Base-by-base conservation (phyloP, 2,797 vertebrate genomes). In the Lagorchestes hirsutus region DNA sequence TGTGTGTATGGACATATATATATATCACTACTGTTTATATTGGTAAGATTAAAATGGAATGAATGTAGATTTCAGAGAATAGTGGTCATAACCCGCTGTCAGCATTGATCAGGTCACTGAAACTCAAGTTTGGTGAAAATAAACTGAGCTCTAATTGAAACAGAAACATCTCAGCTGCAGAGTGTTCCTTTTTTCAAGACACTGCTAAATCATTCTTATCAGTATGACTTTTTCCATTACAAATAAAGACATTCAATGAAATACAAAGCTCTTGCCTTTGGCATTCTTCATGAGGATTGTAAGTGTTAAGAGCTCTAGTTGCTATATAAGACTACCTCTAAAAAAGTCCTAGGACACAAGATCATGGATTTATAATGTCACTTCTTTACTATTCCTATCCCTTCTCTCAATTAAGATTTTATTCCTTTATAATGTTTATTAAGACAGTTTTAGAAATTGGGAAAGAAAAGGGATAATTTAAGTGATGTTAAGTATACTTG, bases 121-220 rank as follows among this genome's bases (percentile, higher is more conserved):
- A 92, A 55, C 93, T 91, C 27, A 0, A 55, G 54, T 74, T 55
- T 55, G 62, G 55, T 46, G 31, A 90, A 91, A 28, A n/a, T n/a
- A 94, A 95, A 93, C 5, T 59, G 14, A 34, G 93, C 91, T 92
- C 34, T 94, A 40, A 95, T n/a, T 82, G 62, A 94, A 94, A 94
- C 9, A 40, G 54, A 95, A 95, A 29, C 87, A 54, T 74, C 27
- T 95, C 58, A 94, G 31, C 57, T 95, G 55, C 91, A 92, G 24
- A 93, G 90, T 94, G 93, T 90, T 95, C 27, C 29, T 50, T 93
- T 96, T 92, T 57, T 87, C 59, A 54, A 93, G 94, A 95, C 92
- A 40, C n/a, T 74, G n/a, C 95, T 54, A 95, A 90, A 34, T 93
- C 55, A 55, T 74, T 97, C 4, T 90, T 94, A 46, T 62, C 55